Evolutionary conservation across 1,140 invertebrate species (phyloP).

Genomic region (Drosophila nannoptera): DNA sequence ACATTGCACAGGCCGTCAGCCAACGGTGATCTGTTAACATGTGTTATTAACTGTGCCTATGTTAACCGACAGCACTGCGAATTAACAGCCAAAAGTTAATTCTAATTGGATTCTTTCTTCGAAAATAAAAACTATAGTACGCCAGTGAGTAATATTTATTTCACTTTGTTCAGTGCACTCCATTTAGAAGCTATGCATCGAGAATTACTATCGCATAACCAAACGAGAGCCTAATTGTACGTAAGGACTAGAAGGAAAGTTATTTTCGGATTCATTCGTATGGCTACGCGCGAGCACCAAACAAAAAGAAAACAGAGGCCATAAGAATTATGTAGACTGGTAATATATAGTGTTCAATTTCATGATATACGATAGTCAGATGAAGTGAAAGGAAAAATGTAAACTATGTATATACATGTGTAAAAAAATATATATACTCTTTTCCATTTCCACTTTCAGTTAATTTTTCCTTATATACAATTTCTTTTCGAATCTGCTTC

Average conservation of each 20-base stretch:
- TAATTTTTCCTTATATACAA: slow-evolving; percentile 52
- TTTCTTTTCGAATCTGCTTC: slow-evolving; percentile 32
- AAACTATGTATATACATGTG: slow-evolving; percentile 62
- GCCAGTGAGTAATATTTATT: slow-evolving; percentile 21
- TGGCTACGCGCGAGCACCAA: slow-evolving; percentile 43
- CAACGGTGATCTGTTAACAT: slow-evolving; percentile 50
- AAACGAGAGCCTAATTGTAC: slow-evolving; percentile 53
- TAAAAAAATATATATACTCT: slow-evolving; percentile 65
- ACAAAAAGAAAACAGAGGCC: slow-evolving; percentile 24
- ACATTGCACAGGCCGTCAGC: slow-evolving; percentile 36
- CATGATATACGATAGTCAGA: slow-evolving; percentile 11
- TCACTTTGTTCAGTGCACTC: slow-evolving; percentile 35
- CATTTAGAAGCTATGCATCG: slow-evolving; percentile 62
- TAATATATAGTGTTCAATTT: slow-evolving; percentile 9
- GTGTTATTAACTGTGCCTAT: slow-evolving; percentile 37
- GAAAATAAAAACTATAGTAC: slow-evolving; percentile 24
- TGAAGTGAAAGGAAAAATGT: slow-evolving; percentile 51
- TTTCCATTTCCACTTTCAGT: slow-evolving; percentile 49
- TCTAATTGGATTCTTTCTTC: slow-evolving; percentile 25
- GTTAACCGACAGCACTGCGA: slow-evolving; percentile 38
- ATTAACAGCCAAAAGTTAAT: slow-evolving; percentile 32
- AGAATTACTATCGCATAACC: slow-evolving; percentile 46
- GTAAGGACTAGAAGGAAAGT: slow-evolving; percentile 59
- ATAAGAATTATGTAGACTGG: slow-evolving; percentile 22
- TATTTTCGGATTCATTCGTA: slow-evolving; percentile 21